Conservation (phyloP, 1,140 invertebrate species). For the Sminthurinus signatus region DNA sequence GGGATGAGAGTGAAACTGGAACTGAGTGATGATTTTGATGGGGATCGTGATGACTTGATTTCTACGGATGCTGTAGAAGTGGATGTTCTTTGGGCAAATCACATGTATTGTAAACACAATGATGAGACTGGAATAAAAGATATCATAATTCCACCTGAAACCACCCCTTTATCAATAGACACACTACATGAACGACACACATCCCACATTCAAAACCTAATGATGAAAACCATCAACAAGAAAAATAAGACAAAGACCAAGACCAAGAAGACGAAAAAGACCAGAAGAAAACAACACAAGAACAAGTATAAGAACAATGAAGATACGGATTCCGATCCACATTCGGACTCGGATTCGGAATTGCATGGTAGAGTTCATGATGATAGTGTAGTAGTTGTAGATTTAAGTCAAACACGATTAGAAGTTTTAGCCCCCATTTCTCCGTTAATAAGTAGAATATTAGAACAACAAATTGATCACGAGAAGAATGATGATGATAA, state of each 20-base stretch:
- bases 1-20: neutral
- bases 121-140: neutral
- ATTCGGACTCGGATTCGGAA: too few relatives aligned
- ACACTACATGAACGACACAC: neutral
- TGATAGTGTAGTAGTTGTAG: too few relatives aligned
- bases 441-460: too few relatives aligned
- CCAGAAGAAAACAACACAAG: too few relatives aligned
- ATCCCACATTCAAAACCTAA: neutral
- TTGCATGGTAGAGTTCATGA: too few relatives aligned
- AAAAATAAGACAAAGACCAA: neutral
- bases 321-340: too few relatives aligned
- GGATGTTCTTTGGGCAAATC: neutral
- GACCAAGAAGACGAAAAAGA: too few relatives aligned
- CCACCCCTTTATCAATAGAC: neutral
- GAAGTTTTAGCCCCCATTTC: too few relatives aligned
- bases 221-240: neutral
- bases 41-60: neutral
- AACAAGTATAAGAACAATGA: too few relatives aligned
- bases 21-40: neutral
- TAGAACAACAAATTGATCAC: too few relatives aligned
- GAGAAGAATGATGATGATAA: too few relatives aligned
- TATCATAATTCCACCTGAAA: neutral
- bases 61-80: neutral
- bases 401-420: too few relatives aligned
- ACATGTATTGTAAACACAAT: neutral